Conservation (phyloP, 2,797 vertebrate genomes). For the Odontamblyopus rebecca region DNA sequence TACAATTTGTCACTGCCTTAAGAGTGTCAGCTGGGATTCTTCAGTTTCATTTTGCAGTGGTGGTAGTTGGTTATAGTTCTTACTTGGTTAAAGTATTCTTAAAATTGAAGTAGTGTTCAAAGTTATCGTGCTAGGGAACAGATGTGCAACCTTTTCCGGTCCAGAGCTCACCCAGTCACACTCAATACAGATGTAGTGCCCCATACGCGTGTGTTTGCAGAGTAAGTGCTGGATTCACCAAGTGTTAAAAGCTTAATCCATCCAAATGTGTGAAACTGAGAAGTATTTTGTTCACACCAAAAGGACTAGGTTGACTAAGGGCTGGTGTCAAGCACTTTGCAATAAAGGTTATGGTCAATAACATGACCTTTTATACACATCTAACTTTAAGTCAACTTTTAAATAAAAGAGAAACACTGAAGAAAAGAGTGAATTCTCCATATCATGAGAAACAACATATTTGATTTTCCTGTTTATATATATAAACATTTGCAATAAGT, state of each 20-base stretch:
- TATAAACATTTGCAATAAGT: conserved; percentile 23
- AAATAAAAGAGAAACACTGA: conserved; percentile 15
- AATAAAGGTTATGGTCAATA: conserved; percentile 65
- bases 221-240: conserved; percentile 74
- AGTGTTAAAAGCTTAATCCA: conserved; percentile 82
- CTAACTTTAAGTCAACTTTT: conserved; percentile 68
- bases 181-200: conserved; percentile 73
- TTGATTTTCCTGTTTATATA: background rate
- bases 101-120: conserved; percentile 57
- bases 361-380: conserved; percentile 59
- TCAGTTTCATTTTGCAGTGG: conserved; percentile 49
- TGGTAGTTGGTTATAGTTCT: conserved; percentile 36
- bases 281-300: conserved; percentile 81
- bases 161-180: conserved; percentile 67
- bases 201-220: conserved; percentile 71
- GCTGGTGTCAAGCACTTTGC: conserved; percentile 70
- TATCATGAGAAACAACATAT: background rate
- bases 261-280: conserved; percentile 80
- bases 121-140: conserved; percentile 66
- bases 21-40: conserved; percentile 45
- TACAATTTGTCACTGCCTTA: conserved; percentile 45
- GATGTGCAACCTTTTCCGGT: conserved; percentile 68
- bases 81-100: conserved; percentile 17
- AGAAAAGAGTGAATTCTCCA: conserved; percentile 11
- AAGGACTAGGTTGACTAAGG: conserved; percentile 72